phyloP scores from a whole-genome alignment of 2,797 vertebrate species.

The Morelia viridis region DNA sequence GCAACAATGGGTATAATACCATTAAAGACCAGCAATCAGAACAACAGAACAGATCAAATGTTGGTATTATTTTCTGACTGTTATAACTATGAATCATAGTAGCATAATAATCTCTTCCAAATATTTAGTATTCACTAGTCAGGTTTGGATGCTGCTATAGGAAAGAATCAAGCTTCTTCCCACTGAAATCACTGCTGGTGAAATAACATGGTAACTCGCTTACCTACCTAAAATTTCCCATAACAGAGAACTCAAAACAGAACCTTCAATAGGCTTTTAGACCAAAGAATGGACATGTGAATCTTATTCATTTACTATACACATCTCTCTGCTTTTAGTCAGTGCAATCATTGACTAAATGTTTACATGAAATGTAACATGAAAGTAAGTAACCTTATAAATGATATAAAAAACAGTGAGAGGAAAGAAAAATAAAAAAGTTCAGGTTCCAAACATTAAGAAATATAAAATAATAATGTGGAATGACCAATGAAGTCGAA shows the following conservation, averaged over 20 bases:
- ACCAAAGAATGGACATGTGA: neutral
- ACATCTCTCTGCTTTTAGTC: neutral
- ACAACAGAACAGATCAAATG: neutral
- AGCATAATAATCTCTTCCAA: neutral
- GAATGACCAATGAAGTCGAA: neutral
- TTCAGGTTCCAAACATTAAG: neutral
- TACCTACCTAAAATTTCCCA: neutral
- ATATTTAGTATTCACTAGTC: neutral
- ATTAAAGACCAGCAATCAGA: neutral
- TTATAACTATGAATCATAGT: neutral
- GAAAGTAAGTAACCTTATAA: neutral
- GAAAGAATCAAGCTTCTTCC: neutral
- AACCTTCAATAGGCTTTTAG: neutral
- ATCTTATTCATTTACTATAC: neutral
- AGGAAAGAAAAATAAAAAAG: neutral
- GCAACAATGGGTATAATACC: neutral
- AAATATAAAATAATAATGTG: neutral
- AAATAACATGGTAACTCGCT: neutral
- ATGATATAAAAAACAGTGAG: neutral
- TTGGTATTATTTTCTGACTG: neutral
- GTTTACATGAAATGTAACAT: neutral
- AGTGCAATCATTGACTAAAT: neutral
- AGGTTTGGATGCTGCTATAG: neutral
- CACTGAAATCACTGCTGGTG: neutral
- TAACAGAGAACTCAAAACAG: neutral